Evolutionary conservation across 2,888 invertebrate species (phyloP), one percentile per base, ranked within the genome.

Genomic region (Philopedon plagiatum): DNA sequence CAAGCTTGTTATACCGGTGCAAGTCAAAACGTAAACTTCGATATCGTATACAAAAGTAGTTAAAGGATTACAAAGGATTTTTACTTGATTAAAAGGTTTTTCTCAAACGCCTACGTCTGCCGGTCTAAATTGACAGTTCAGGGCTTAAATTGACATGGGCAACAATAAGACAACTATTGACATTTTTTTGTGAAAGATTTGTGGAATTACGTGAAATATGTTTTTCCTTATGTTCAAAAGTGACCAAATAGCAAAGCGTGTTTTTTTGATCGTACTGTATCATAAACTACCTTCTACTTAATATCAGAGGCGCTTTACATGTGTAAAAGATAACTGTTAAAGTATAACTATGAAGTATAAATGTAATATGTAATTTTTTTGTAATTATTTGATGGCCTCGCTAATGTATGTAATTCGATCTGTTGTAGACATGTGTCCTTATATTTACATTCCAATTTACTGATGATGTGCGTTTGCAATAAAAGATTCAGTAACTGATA

Each of bases 391-490:
- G 49, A 63, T 63, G 70, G 74, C 74, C 74, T 74, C 74, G 70
- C 66, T 67, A 46, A 64, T 71, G 66, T 60, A 62, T 74, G 70
- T 74, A 74, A 65, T 74, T 66, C 62, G 57, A 84, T 84, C 84
- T 84, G 84, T 84, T 83, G 83, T 78, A 78, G 78, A 76, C 63
- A 74, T 74, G 75, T 81, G 81, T 83, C 82, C 81, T 83, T 81
- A 78, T 80, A 78, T 81, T 82, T 82, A 84, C 84, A 84, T 84
- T 84, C 84, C 84, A 83, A 81, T 81, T 81, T 79, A 78, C 51
- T 73, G 65, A 56, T 73, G 62, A 73, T 73, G 81, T 78, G 79
- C 81, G 81, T 82, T 82, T 81, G 81, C 83, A 83, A 82, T 80
- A 83, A 79, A 83, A 83, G 78, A 80, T 76, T 80, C 81, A 78